phyloP scores from a whole-genome alignment of 2,888 invertebrate species.

The Oxyteleia sp. region DNA sequence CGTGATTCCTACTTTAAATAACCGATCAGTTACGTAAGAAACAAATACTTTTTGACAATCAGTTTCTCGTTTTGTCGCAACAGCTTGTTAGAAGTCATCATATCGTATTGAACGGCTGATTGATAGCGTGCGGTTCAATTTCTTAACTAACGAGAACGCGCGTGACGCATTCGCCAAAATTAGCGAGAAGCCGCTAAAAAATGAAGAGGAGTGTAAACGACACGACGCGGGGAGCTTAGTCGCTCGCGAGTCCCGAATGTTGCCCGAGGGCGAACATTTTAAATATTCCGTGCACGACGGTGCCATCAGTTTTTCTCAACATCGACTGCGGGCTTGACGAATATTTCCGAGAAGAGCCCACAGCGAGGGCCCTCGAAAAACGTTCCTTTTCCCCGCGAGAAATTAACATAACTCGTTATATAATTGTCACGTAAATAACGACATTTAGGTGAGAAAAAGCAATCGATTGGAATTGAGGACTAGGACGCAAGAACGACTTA shows the following conservation, averaged over 20 bases:
- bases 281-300: conserved; percentile 64
- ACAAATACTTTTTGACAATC: too few relatives aligned
- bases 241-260: conserved; percentile 28
- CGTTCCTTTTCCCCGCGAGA: conserved; percentile 28
- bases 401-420: conserved; percentile 71
- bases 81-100: background rate
- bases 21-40: too few relatives aligned
- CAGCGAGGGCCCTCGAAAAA: conserved; percentile 48
- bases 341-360: conserved; percentile 70
- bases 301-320: conserved; percentile 60
- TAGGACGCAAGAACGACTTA: conserved; percentile 8
- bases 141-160: conserved; percentile 55
- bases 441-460: conserved; percentile 54
- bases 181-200: conserved; percentile 51
- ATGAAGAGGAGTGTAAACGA: conserved; percentile 43
- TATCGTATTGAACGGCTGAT: conserved; percentile 12
- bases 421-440: conserved; percentile 71
- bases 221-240: conserved; percentile 24
- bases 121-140: conserved; percentile 38
- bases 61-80: too few relatives aligned
- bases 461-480: conserved; percentile 46
- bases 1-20: too few relatives aligned
- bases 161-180: conserved; percentile 59
- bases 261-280: conserved; percentile 47
- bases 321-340: conserved; percentile 57